Evolutionary conservation across 2,797 vertebrate genomes (phyloP).

Genomic region (Cuniculus paca): DNA sequence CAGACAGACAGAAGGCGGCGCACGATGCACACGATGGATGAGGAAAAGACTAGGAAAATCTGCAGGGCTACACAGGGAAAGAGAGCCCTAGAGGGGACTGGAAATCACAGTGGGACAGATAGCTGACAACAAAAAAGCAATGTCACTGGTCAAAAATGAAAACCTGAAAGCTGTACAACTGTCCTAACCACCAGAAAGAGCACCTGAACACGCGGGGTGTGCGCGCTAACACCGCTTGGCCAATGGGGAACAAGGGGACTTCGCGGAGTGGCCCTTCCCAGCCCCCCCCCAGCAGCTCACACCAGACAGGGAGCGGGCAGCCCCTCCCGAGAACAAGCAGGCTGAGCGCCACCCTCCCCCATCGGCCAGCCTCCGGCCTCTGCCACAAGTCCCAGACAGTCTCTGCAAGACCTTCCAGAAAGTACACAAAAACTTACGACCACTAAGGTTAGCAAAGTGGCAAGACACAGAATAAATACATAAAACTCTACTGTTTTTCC

Average conservation of each 20-base stretch:
- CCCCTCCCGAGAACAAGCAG: background rate
- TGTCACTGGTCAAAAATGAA: background rate
- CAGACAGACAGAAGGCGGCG: background rate
- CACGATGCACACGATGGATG: background rate
- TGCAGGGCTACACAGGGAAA: background rate
- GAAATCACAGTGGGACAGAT: background rate
- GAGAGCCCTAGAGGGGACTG: background rate
- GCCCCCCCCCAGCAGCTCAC: background rate
- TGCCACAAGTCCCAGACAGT: background rate
- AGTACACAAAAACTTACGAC: background rate
- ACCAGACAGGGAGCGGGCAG: background rate
- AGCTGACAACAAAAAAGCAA: constrained; percentile 7
- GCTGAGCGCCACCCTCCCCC: background rate
- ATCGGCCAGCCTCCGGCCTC: no score
- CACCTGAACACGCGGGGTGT: background rate
- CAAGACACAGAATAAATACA: background rate
- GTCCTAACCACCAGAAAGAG: background rate
- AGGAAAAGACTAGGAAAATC: background rate
- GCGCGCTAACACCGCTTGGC: background rate
- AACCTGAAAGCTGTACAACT: background rate
- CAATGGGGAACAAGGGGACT: background rate
- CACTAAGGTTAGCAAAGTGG: background rate
- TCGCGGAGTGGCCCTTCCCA: background rate
- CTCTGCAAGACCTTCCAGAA: background rate
- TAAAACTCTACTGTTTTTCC: background rate